phyloP scores from a whole-genome alignment of 2,888 invertebrate genomes.

The Metacarcinus magister region DNA sequence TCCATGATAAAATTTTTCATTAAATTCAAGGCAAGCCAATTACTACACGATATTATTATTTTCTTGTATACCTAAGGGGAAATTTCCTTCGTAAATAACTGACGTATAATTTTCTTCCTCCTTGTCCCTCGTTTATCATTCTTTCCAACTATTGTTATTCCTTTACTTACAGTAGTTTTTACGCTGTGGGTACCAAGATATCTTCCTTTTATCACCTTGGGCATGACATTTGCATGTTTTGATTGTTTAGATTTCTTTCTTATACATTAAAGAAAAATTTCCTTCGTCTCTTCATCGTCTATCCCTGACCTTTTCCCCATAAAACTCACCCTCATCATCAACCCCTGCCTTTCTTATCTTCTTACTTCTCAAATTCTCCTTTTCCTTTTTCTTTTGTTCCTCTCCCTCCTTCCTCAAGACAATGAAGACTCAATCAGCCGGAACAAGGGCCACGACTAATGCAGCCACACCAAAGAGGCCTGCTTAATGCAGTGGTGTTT shows the following conservation, averaged over 20 bases:
- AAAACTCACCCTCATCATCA: not conserved
- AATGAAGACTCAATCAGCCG: constrained; percentile 41
- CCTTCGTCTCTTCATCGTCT: not conserved
- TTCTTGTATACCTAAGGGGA: constrained; percentile 2
- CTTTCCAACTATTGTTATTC: not conserved
- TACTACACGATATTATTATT: not conserved
- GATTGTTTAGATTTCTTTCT: not conserved
- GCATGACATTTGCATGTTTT: not conserved
- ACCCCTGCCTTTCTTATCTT: not conserved
- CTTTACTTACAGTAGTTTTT: not conserved
- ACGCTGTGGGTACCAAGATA: not conserved
- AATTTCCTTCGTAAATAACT: not conserved
- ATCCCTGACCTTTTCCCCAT: constrained; percentile 2
- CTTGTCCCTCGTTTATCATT: not conserved
- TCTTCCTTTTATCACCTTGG: not conserved
- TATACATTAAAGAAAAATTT: not conserved
- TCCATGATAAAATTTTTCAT: not conserved
- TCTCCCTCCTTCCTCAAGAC: not conserved
- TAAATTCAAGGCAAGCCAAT: not conserved
- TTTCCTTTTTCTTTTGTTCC: not conserved
- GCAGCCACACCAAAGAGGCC: not conserved
- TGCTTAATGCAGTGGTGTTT: not conserved
- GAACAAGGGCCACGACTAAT: not conserved
- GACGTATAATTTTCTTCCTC: not conserved
- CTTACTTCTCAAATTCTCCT: constrained; percentile 4